A percentile compares a stretch with the other conserved stretches of the same genome.
Conservation (phyloP, 1,140 invertebrate genomes). For the Micrasema longulum region DNA sequence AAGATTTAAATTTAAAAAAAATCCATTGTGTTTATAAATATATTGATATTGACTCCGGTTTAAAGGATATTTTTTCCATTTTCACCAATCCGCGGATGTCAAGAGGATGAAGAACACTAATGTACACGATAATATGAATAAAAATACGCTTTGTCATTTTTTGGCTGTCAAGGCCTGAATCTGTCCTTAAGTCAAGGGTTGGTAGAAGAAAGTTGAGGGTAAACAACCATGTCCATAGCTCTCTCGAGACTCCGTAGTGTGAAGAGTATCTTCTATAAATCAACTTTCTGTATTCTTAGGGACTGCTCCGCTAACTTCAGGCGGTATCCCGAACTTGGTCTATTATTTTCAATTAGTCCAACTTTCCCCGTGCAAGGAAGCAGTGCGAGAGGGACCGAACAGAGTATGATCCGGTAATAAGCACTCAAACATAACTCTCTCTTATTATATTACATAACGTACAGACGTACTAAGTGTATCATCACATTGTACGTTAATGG, state of each 20-base stretch:
- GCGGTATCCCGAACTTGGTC: conserved; percentile 46
- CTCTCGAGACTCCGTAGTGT: conserved; percentile 31
- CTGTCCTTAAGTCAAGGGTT: neutral
- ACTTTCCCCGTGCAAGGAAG: conserved; percentile 44
- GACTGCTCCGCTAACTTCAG: conserved; percentile 44
- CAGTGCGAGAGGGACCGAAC: conserved; percentile 18
- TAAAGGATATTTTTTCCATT: no score
- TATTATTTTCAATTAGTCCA: conserved; percentile 55
- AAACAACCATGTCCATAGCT: conserved; percentile 18
- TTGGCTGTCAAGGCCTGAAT: no score
- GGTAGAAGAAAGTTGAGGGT: conserved; percentile 6
- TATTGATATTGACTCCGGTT: no score
- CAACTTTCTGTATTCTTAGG: conserved; percentile 54
- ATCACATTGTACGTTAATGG: no score
- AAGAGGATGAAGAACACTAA: no score
- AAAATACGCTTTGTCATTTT: no score
- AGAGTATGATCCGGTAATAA: conserved; percentile 51
- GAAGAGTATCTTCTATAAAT: conserved; percentile 49
- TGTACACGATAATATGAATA: no score
- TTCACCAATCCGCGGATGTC: no score
- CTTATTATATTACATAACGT: conserved; percentile 1
- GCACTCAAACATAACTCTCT: conserved; percentile 51
- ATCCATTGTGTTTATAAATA: no score
- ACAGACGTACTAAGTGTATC: neutral
- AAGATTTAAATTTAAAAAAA: no score